Evolutionary conservation across 2,797 vertebrate species (phyloP).

Genomic region (Sylvilagus floridanus): DNA sequence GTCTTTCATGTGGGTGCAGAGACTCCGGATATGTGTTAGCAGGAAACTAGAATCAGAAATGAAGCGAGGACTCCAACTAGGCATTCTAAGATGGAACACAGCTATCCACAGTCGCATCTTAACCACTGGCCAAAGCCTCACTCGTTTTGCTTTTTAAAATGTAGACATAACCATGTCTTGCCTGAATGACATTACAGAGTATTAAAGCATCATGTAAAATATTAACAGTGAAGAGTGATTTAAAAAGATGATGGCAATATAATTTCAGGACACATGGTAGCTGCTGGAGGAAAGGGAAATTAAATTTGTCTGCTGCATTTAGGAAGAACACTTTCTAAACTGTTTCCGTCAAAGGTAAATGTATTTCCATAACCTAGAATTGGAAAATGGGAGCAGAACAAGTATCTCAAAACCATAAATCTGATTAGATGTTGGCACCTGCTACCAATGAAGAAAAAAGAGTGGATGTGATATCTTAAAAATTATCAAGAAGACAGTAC

Average conservation of each 20-base stretch:
- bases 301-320: background rate
- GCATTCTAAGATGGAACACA: no score
- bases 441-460: background rate
- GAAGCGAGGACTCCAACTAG: no score
- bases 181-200: background rate
- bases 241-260: background rate
- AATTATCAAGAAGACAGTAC: background rate
- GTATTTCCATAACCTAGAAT: conserved; percentile 1
- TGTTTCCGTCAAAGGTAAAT: background rate
- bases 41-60: no score
- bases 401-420: conserved; percentile 1
- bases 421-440: background rate
- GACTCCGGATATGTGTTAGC: no score
- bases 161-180: background rate
- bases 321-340: conserved; percentile 38
- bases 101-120: no score
- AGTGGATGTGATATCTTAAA: background rate
- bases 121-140: no score
- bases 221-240: background rate
- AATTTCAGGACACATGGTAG: background rate
- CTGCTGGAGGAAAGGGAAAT: background rate
- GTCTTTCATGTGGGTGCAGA: no score
- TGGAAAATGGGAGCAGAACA: conserved; percentile 28
- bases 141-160: background rate
- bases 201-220: background rate